These are phyloP conservation scores for Mystacornis crossleyi DNA, from an alignment of 2,113 vertebrate species.

Conservation along the genomic window DNA sequence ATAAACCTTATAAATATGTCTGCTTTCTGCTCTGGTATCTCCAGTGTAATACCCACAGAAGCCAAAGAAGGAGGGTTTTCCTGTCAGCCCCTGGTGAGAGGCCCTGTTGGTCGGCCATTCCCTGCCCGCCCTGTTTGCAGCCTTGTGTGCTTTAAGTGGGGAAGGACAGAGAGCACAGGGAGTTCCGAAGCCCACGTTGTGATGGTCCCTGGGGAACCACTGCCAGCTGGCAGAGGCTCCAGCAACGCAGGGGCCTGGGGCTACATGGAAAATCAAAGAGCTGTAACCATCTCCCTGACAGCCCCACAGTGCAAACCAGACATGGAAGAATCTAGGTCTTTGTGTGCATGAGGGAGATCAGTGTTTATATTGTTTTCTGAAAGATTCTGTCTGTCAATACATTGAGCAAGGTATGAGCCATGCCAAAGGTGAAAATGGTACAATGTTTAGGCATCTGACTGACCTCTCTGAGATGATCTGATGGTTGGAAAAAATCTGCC, in stretches of 20 bases:
- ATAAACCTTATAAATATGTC: background rate
- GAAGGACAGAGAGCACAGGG: background rate
- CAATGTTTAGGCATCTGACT: background rate
- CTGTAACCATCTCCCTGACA: slow-evolving; percentile 29
- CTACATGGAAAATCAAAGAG: background rate
- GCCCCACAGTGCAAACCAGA: background rate
- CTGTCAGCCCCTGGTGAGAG: background rate
- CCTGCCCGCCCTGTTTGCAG: background rate
- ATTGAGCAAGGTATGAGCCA: background rate
- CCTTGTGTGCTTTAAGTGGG: background rate
- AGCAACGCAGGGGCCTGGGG: background rate
- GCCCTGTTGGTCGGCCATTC: background rate
- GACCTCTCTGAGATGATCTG: background rate
- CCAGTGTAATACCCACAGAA: background rate
- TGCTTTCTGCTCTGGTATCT: background rate
- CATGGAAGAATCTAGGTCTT: background rate
- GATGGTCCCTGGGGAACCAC: background rate
- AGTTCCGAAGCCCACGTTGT: background rate
- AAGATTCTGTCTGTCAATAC: background rate
- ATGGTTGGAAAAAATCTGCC: background rate
- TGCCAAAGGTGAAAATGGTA: background rate
- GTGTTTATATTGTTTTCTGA: background rate
- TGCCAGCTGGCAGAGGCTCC: slow-evolving; percentile 45
- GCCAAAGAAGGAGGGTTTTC: background rate
- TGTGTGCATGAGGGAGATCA: background rate